Conservation (phyloP, 2,888 invertebrate genomes). For the Melanostoma mellinum region DNA sequence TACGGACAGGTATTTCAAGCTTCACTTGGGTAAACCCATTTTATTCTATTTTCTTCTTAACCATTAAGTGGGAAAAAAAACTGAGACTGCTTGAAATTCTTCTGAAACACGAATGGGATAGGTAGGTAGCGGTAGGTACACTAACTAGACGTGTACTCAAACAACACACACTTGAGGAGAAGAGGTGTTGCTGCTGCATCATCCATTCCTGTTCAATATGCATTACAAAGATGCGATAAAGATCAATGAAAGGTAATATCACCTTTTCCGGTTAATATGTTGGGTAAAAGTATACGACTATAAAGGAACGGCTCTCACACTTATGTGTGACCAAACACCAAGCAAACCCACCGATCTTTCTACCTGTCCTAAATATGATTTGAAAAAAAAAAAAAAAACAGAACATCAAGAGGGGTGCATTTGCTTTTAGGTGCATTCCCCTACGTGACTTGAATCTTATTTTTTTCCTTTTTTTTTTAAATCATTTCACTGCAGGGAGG, state of each 20-base stretch:
- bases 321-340: conserved; percentile 32
- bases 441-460: conserved; percentile 69
- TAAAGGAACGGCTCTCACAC: conserved; percentile 60
- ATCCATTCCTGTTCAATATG: conserved; percentile 69
- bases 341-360: conserved; percentile 45
- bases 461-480: conserved; percentile 35
- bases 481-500: conserved; percentile 53
- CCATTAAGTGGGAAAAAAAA: conserved; percentile 33
- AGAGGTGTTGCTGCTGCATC: conserved; percentile 51
- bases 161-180: conserved; percentile 1
- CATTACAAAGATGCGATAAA: conserved; percentile 71
- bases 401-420: conserved; percentile 34
- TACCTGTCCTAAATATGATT: conserved; percentile 68
- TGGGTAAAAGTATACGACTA: conserved; percentile 32
- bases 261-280: conserved; percentile 68
- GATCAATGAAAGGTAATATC: conserved; percentile 72
- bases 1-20: conserved; percentile 63
- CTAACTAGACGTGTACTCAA: conserved; percentile 4
- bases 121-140: conserved; percentile 29
- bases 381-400: neutral
- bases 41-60: conserved; percentile 31
- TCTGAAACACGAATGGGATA: conserved; percentile 48
- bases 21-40: conserved; percentile 55
- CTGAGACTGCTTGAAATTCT: conserved; percentile 52
- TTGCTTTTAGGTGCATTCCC: conserved; percentile 66